Evolutionary conservation across 2,113 vertebrate genomes (phyloP).

Genomic region (Elephantulus edwardii): DNA sequence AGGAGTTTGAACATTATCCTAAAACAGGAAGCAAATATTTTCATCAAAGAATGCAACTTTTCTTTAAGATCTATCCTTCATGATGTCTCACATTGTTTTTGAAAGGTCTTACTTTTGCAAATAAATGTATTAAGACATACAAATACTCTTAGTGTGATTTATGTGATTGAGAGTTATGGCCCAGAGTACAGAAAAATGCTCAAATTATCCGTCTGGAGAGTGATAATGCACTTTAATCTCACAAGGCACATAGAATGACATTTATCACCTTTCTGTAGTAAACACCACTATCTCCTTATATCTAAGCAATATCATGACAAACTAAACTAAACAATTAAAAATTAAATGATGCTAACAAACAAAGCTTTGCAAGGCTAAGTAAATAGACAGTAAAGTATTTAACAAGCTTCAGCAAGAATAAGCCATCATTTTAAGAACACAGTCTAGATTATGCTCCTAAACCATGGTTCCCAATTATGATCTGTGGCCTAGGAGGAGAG

Average conservation of each 20-base stretch:
- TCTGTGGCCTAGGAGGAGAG: not conserved
- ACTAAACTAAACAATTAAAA: slow-evolving; percentile 3
- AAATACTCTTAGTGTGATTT: not conserved
- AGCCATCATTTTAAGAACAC: not conserved
- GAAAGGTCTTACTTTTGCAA: not conserved
- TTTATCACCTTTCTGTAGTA: not conserved
- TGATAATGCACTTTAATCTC: not conserved
- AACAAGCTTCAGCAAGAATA: slow-evolving; percentile 4
- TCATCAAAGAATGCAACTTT: not conserved
- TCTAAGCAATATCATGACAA: slow-evolving; percentile 1
- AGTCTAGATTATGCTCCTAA: not conserved
- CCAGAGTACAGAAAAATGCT: not conserved
- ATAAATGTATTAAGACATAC: not conserved
- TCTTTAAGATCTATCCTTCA: not conserved
- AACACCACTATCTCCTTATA: not conserved
- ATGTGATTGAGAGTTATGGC: not conserved
- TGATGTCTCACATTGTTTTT: not conserved
- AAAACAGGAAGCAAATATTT: slow-evolving; percentile 2
- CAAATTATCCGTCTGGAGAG: not conserved
- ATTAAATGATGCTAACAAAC: not conserved
- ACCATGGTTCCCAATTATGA: not conserved
- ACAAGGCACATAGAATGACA: not conserved
- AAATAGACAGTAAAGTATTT: not conserved
- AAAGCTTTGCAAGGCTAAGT: slow-evolving; percentile 10
- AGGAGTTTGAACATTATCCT: not conserved